Evolutionary conservation across 2,113 vertebrate genomes (phyloP), one percentile per base, ranked within the genome.

Genomic region (Mormyrus iriodes): DNA sequence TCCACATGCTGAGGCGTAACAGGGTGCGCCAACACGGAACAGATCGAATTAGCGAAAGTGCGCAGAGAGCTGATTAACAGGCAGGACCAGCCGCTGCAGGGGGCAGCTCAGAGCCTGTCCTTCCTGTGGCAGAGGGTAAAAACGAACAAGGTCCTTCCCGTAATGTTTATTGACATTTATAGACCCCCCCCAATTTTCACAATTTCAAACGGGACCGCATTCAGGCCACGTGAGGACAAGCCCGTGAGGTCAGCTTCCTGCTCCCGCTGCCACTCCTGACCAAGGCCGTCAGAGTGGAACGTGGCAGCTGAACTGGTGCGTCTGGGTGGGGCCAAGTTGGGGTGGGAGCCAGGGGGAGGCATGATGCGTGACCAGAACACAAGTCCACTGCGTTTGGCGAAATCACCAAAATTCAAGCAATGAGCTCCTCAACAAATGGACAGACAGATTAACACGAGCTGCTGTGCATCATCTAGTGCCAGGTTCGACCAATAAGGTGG

Each of bases 31-130:
- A 27, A 87, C 31, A 61, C 42, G 42, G 55, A 87, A 61, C 86
- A 65, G 52, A 87, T 61, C 53, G 35, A 87, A 61, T 87, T 87
- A 87, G 86, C 6, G 19, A n/a, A 65, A 24, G 58, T 42, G 53
- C 35, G 42, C 86, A 46, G 55, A 61, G 53, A 87, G 55, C 86
- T 46, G 53, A 61, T 87, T 53, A 61, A 39, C 86, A 87, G 19
- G 31, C 27, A 49, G 55, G 86, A 61, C 42, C 53, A 12, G 53
- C 55, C 17, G 52, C 86, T 87, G 61, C 24, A 17, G 17, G 31
- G 35, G 86, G 21, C 55, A 2, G 10, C 9, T 46, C 35, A 8
- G 3, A 9, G 15, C 13, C 17, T 55, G 51, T 86, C 55, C 35
- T 87, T 87, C 42, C 39, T 19, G 39, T 44, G 53, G 58, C 53